Conservation (phyloP, 2,113 vertebrate genomes). For the Alouatta palliata region DNA sequence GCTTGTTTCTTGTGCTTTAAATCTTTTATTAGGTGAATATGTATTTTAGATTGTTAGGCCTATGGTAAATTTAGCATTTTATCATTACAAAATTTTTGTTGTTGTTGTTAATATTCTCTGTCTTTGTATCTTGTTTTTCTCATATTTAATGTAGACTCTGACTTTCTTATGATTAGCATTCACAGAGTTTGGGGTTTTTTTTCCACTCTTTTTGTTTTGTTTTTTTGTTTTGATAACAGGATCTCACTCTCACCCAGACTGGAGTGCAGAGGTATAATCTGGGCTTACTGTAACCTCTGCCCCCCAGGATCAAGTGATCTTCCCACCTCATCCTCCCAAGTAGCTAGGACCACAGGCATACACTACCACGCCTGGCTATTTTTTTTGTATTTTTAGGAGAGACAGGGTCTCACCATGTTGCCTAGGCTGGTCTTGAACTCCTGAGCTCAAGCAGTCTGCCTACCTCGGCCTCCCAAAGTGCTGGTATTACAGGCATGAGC, state of each 20-base stretch:
- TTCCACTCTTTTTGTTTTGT: background rate
- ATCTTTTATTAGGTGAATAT: background rate
- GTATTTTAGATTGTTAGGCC: background rate
- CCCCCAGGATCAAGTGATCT: background rate
- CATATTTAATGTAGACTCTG: background rate
- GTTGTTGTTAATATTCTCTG: constrained; percentile 16
- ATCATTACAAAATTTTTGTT: background rate
- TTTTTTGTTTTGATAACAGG: background rate
- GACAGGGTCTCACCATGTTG: background rate
- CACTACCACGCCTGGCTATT: background rate
- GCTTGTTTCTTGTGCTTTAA: background rate
- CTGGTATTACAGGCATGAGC: background rate
- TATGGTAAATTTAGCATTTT: background rate
- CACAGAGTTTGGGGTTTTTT: background rate
- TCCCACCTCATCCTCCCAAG: background rate
- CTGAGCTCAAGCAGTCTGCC: background rate
- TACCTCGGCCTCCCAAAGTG: background rate
- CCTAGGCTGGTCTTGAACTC: background rate
- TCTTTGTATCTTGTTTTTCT: constrained; percentile 3
- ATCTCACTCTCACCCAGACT: background rate
- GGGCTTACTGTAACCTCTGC: background rate
- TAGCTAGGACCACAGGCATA: background rate
- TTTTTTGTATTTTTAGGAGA: background rate
- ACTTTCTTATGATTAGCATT: background rate
- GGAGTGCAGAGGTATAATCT: background rate